These are phyloP conservation scores for Myotis vivesi DNA, from an alignment of 2,797 vertebrate genomes.

Conservation along the genomic window DNA sequence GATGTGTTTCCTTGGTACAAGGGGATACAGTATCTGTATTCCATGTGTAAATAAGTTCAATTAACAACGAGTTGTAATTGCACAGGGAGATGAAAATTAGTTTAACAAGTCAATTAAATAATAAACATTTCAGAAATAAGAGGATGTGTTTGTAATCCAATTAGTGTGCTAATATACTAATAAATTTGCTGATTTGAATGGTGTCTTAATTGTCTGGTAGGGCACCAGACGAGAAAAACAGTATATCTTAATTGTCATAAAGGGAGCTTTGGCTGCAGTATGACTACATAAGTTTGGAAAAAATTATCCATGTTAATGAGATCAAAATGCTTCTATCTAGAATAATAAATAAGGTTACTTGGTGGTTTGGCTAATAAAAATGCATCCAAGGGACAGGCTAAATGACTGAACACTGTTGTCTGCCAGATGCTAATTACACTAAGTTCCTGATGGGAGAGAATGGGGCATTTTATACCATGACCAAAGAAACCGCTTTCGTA, in stretches of 20 bases:
- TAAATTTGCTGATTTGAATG: constrained; percentile 81
- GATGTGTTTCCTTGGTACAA: constrained; percentile 49
- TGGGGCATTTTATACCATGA: constrained; percentile 60
- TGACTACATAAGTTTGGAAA: constrained; percentile 75
- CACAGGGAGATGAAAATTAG: constrained; percentile 79
- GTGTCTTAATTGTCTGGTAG: constrained; percentile 80
- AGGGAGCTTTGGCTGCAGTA: constrained; percentile 70
- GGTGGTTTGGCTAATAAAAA: constrained; percentile 76
- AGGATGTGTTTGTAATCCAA: constrained; percentile 81
- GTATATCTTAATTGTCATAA: constrained; percentile 77
- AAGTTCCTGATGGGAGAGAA: constrained; percentile 64
- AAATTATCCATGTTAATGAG: constrained; percentile 80
- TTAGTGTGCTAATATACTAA: constrained; percentile 81
- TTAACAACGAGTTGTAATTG: constrained; percentile 81
- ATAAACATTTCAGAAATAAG: constrained; percentile 83
- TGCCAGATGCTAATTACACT: constrained; percentile 62
- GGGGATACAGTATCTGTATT: constrained; percentile 66
- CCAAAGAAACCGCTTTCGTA: constrained; percentile 51
- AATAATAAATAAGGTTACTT: constrained; percentile 78
- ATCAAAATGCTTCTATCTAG: constrained; percentile 78
- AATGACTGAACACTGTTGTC: constrained; percentile 67
- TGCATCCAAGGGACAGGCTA: constrained; percentile 69
- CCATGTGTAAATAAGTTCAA: constrained; percentile 80
- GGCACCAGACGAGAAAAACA: constrained; percentile 70
- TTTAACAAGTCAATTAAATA: constrained; percentile 84